Base-by-base conservation (phyloP, 53 echinoderm and acorn worm genomes). In the Actinopyga echinites region DNA sequence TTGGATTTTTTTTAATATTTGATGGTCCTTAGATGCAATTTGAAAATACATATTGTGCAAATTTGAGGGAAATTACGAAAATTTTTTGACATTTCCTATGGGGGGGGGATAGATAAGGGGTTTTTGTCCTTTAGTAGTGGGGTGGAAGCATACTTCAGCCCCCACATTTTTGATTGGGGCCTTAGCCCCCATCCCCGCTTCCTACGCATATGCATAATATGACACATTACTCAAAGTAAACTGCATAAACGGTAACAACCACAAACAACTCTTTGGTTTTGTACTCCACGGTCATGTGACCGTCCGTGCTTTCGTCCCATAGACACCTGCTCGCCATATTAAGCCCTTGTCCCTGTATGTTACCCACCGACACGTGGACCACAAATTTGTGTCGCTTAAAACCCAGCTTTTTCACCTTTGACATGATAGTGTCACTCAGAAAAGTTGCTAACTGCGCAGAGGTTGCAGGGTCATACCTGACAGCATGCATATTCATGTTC, bases 301-400 rank as follows among this genome's bases (percentile, higher is more conserved):
- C 49, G 54, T 85, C 86, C 5, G 59, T 60, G 12, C 26, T 58
- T 1, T 78, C 86, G 33, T 85, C 86, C 63, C 86, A 78, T 1
- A 85, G 22, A 33, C 78, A 78, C 8, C 86, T 53, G 43, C 78
- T 78, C 9, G 29, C 86, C 26, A 85, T 37, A 17, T 57, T 40
- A 0, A 85, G 61, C 8, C 79, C 57, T 43, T 79, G 79, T 7
- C 74, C 79, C 52, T 43, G 60, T 19, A 45, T 12, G 9, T 60
- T 52, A 62, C 86, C 61, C 24, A 85, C 26, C 19, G 61, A 61
- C 21, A 77, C 45, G 22, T 36, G 45, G 24, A 85, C 79, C 30
- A 85, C 86, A 64, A 86, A 44, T 44, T 79, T 86, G 20, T 86
- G 86, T 40, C 79, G 19, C n/a, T 33, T 52, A 21, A 79, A 75